A percentile compares a stretch with the other conserved stretches of the same genome.
These are phyloP conservation scores for Linurgus olivaceus DNA, from an alignment of 2,797 vertebrate genomes.

Conservation along the genomic window DNA sequence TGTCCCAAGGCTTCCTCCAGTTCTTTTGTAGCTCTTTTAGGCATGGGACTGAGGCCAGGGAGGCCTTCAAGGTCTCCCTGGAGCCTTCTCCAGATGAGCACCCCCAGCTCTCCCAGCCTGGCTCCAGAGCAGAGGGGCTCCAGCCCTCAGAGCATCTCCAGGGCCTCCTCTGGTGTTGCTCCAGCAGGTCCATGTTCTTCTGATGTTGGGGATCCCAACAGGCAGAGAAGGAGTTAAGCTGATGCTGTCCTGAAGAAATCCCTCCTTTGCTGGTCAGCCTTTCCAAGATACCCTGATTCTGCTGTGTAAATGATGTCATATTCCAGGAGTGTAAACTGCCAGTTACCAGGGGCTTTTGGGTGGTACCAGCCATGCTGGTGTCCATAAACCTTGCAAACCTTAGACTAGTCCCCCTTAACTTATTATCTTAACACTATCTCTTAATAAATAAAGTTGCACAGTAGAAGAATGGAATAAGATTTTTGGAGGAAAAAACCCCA, in stretches of 20 bases:
- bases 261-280: background rate
- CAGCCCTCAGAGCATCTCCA: background rate
- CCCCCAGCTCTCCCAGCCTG: background rate
- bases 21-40: background rate
- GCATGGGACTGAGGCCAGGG: background rate
- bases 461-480: background rate
- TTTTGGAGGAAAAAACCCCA: background rate
- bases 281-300: background rate
- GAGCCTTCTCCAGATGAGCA: background rate
- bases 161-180: background rate
- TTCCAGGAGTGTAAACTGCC: background rate
- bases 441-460: background rate
- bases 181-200: background rate
- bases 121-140: background rate
- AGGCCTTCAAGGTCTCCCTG: background rate
- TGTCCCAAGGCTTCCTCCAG: background rate
- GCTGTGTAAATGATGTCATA: fast-evolving
- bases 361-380: background rate
- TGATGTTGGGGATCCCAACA: background rate
- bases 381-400: background rate
- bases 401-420: background rate
- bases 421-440: background rate
- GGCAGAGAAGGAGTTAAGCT: background rate
- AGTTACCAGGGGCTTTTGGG: background rate
- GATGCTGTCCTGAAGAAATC: background rate